Conservation (phyloP, 2,888 invertebrate genomes). For the Nymphalis urticae region DNA sequence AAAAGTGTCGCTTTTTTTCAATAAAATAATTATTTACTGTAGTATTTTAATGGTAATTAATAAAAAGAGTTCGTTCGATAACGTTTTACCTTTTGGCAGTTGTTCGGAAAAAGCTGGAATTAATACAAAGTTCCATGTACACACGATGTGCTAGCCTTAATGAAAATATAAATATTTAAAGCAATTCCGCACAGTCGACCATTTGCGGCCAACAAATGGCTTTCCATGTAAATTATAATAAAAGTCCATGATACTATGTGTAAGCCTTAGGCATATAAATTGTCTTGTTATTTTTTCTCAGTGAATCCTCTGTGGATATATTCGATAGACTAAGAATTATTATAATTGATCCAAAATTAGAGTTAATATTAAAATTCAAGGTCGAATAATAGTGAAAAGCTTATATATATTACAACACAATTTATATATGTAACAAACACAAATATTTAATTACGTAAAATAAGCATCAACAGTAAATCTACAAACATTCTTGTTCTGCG, state of each 20-base stretch:
- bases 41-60: too few relatives aligned
- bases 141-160: background rate
- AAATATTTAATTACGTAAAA: conserved; percentile 46
- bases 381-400: too few relatives aligned
- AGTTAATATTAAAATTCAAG: too few relatives aligned
- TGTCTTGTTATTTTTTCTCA: too few relatives aligned
- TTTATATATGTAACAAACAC: background rate
- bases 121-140: background rate
- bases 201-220: conserved; percentile 7
- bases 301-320: too few relatives aligned
- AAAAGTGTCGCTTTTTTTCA: too few relatives aligned
- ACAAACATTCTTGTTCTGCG: conserved; percentile 52
- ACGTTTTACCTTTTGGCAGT: background rate
- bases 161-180: conserved; percentile 12
- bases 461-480: conserved; percentile 68
- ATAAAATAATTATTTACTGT: too few relatives aligned
- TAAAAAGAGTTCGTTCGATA: too few relatives aligned
- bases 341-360: too few relatives aligned
- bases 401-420: too few relatives aligned
- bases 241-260: background rate
- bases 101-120: background rate
- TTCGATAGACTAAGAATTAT: too few relatives aligned
- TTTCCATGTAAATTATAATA: conserved; percentile 8
- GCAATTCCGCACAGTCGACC: background rate
- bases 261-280: background rate